Evolutionary conservation across 1,140 invertebrate species (phyloP), one percentile per base, ranked within the genome.

Genomic region (Diorhabda elongata): DNA sequence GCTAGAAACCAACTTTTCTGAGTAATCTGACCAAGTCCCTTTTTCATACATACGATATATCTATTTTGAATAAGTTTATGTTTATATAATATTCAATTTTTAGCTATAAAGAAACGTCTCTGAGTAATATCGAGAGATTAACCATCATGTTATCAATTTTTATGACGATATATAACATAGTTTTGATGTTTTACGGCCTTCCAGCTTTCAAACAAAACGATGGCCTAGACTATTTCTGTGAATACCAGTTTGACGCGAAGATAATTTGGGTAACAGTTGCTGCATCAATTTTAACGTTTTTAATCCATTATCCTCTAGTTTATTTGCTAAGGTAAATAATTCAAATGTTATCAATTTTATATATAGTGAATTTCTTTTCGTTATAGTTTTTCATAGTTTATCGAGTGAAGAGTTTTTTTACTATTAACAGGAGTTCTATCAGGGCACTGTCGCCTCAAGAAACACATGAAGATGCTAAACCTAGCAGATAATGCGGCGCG

Each of bases 181-280:
- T 57, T n/a, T 63, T 76, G 45, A 62, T 69, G 9, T 44, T 75
- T 9, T 73, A 72, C 60, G 43, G 47, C 42, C 43, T 61, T 8
- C 75, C 75, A 4, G 58, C 43, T 44, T 67, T 76, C 47, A 57
- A 69, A 44, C 60, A 68, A 61, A 70, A 66, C 5, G 73, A 74
- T 43, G 66, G 56, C 6, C 67, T 74, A 44, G 72, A 69, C 44
- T 52, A 61, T 7, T 67, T 43, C 3, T n/a, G 64, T 41, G 63
- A 57, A 3, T 70, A 66, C 62, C 47, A 67, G 8, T 69, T 75
- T 58, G 26, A 71, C 42, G 4, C 11, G 2, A 66, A 61, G 3
- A 7, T 72, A 47, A 64, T 74, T 6, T 69, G 64, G 66, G 66
- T 26, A 11, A 59, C 73, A 3, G 42, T 73, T 4, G 64, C 59